phyloP scores from a whole-genome alignment of 2,113 vertebrate species.

The Thermophis baileyi region DNA sequence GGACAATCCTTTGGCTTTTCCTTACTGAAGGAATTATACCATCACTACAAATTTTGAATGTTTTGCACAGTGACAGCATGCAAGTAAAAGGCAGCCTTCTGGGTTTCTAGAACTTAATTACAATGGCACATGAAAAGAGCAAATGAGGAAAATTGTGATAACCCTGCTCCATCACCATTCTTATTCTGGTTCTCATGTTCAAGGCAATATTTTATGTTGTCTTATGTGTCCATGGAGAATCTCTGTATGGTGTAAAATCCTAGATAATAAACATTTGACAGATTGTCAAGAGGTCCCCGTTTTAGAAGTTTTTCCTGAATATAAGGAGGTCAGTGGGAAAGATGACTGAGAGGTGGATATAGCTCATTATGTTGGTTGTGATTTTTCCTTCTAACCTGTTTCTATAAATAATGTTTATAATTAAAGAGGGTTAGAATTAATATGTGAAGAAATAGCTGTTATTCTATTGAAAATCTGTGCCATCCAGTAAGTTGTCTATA shows the following conservation, averaged over 20 bases:
- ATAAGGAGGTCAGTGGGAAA: neutral
- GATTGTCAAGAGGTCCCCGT: neutral
- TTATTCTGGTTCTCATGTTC: neutral
- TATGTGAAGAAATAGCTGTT: neutral
- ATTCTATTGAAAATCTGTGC: neutral
- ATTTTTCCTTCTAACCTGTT: neutral
- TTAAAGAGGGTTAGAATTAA: neutral
- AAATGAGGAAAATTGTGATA: neutral
- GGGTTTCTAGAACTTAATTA: neutral
- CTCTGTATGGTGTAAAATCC: neutral
- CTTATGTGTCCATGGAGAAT: neutral
- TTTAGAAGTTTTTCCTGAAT: neutral
- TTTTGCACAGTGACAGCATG: too few species aligned
- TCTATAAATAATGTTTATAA: neutral
- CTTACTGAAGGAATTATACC: too few species aligned
- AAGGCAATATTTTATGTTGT: neutral
- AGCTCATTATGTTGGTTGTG: neutral
- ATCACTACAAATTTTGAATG: too few species aligned
- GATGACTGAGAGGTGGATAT: neutral
- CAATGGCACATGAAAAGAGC: neutral
- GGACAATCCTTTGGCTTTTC: neutral
- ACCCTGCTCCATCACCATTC: neutral
- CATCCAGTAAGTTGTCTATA: too few species aligned
- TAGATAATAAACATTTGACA: neutral
- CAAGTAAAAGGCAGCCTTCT: too few species aligned